These are phyloP conservation scores for Solen grandis DNA, from an alignment of 1,140 invertebrate species.

Conservation along the genomic window DNA sequence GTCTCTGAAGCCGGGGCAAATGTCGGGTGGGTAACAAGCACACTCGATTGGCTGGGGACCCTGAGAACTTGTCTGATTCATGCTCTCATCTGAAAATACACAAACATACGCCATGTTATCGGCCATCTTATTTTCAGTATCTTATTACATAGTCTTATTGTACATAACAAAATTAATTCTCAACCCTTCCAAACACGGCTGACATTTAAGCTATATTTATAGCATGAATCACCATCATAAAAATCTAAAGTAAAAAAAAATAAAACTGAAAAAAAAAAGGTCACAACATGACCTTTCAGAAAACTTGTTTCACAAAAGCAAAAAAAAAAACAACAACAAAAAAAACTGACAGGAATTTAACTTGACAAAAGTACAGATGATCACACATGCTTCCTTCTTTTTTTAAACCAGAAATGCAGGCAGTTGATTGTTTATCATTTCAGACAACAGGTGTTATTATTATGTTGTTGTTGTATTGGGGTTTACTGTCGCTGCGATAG, in stretches of 20 bases:
- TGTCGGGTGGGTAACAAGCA: slow-evolving; percentile 18
- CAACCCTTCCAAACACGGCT: background rate
- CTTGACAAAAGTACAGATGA: no score
- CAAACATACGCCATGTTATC: background rate
- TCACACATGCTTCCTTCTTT: no score
- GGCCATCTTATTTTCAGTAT: background rate
- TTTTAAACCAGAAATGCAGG: no score
- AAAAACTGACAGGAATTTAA: no score
- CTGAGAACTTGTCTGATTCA: background rate
- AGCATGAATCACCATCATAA: background rate
- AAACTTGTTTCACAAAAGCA: no score
- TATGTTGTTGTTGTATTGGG: no score
- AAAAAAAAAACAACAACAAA: no score
- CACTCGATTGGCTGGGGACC: slow-evolving; percentile 7
- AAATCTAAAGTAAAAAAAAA: background rate
- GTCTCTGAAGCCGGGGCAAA: background rate
- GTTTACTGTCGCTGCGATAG: no score
- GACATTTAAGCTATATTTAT: background rate
- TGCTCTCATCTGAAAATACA: background rate
- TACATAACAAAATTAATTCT: background rate
- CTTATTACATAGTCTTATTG: background rate
- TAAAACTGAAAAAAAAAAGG: background rate
- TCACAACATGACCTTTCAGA: background rate
- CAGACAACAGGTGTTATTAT: no score
- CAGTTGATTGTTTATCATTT: no score